These are phyloP conservation scores for Acheta domesticus DNA, from an alignment of 2,888 invertebrate genomes.

Conservation along the genomic window DNA sequence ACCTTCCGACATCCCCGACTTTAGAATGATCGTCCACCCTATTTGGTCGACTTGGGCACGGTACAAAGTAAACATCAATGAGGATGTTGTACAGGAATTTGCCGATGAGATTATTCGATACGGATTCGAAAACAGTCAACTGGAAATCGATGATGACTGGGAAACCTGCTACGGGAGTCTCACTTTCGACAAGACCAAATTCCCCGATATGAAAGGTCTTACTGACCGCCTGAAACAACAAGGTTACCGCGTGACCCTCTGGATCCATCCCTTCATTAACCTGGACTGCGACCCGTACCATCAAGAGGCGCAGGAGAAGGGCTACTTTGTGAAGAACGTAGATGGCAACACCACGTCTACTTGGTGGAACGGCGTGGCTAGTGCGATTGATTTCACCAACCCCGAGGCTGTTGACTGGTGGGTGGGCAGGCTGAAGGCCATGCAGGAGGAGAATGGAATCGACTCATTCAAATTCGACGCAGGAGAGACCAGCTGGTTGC, in stretches of 20 bases:
- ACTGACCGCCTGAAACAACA: constrained; percentile 52
- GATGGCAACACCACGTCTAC: constrained; percentile 43
- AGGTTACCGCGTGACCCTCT: constrained; percentile 70
- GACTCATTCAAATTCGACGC: constrained; percentile 80
- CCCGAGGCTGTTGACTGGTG: constrained; percentile 57
- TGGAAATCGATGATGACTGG: constrained; percentile 88
- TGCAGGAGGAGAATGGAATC: constrained; percentile 62
- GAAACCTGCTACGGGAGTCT: constrained; percentile 81
- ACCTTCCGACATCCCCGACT: constrained; percentile 62
- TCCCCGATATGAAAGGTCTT: constrained; percentile 64
- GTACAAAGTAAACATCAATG: constrained; percentile 65
- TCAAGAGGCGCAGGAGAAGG: constrained; percentile 55
- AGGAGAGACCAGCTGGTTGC: constrained; percentile 69
- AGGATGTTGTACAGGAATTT: constrained; percentile 59
- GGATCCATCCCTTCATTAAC: constrained; percentile 86
- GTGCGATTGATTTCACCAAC: constrained; percentile 72
- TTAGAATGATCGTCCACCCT: constrained; percentile 70
- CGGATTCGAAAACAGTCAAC: constrained; percentile 67
- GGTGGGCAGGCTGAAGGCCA: constrained; percentile 33
- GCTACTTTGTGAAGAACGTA: constrained; percentile 53
- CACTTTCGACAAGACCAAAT: constrained; percentile 60
- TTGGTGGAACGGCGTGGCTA: constrained; percentile 57
- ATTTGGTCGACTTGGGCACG: constrained; percentile 88
- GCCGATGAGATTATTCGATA: constrained; percentile 63
- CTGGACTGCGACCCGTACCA: constrained; percentile 61